A percentile compares a stretch with the other conserved stretches of the same genome.
Evolutionary conservation across 2,113 vertebrate species (phyloP).

Genomic region (Dasyornis broadbenti): DNA sequence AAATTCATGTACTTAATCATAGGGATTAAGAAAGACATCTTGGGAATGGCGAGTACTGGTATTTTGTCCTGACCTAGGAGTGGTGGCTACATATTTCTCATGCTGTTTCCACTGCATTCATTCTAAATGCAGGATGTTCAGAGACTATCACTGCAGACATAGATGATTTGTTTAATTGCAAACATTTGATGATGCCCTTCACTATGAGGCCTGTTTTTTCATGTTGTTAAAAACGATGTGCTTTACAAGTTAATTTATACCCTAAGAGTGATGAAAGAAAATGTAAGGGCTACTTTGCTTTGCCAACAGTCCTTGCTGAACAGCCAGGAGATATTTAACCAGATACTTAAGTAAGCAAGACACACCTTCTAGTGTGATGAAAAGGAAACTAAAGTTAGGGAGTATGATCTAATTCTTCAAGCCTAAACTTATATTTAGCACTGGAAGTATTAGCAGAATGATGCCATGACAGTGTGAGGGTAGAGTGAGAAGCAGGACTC

Average conservation of each 20-base stretch:
- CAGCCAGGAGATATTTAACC: not conserved
- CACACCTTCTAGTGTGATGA: slow-evolving; percentile 1
- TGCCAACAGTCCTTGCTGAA: not conserved
- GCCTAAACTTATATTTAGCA: slow-evolving; percentile 1
- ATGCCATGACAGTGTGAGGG: not conserved
- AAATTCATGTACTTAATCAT: not conserved
- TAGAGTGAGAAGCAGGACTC: not conserved
- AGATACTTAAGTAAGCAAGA: not conserved
- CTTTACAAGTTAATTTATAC: slow-evolving; percentile 20
- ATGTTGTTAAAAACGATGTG: not conserved
- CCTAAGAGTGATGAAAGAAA: not conserved
- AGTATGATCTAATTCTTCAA: not conserved
- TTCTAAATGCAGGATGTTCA: not conserved
- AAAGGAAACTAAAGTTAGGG: slow-evolving; percentile 14
- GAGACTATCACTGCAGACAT: not conserved
- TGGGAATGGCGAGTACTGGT: not conserved
- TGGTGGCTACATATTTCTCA: slow-evolving; percentile 13
- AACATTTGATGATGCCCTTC: not conserved
- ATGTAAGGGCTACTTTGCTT: not conserved
- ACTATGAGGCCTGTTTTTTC: not conserved
- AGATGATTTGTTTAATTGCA: not conserved
- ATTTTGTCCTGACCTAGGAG: slow-evolving; percentile 26
- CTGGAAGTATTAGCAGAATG: slow-evolving; percentile 1
- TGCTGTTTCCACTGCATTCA: not conserved
- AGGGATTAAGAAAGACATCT: slow-evolving; percentile 42